These are phyloP conservation scores for Uloborus plumipes DNA, from an alignment of 2,888 invertebrate species.

Conservation along the genomic window DNA sequence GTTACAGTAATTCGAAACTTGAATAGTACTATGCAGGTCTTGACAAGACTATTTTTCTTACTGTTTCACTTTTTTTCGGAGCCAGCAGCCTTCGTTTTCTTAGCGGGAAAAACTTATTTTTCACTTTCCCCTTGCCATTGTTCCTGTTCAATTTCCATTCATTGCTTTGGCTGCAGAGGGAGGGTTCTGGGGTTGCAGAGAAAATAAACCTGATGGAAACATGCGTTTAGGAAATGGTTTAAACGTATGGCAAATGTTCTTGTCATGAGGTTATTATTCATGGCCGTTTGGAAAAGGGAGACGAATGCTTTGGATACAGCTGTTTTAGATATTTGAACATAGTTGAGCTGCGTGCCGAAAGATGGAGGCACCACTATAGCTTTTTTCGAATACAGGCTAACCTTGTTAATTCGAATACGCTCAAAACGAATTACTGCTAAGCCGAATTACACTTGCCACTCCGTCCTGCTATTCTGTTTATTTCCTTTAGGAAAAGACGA, in stretches of 20 bases:
- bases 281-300: neutral
- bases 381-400: too few species aligned
- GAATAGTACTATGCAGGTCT: too few species aligned
- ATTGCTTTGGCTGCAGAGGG: neutral
- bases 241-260: slow-evolving; percentile 45
- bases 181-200: neutral
- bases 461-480: too few species aligned
- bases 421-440: too few species aligned
- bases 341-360: slow-evolving; percentile 1
- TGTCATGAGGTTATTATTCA: slow-evolving; percentile 47
- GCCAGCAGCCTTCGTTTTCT: neutral
- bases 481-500: too few species aligned
- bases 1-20: too few species aligned
- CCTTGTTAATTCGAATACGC: too few species aligned
- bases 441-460: too few species aligned
- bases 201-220: slow-evolving; percentile 36
- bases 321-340: neutral
- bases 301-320: neutral
- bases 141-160: neutral
- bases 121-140: slow-evolving; percentile 7
- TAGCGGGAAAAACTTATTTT: slow-evolving; percentile 1
- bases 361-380: slow-evolving; percentile 31
- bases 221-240: slow-evolving; percentile 8
- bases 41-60: neutral
- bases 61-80: neutral